Conservation (phyloP, 2,797 vertebrate genomes). For the Orientallactaga sibirica region DNA sequence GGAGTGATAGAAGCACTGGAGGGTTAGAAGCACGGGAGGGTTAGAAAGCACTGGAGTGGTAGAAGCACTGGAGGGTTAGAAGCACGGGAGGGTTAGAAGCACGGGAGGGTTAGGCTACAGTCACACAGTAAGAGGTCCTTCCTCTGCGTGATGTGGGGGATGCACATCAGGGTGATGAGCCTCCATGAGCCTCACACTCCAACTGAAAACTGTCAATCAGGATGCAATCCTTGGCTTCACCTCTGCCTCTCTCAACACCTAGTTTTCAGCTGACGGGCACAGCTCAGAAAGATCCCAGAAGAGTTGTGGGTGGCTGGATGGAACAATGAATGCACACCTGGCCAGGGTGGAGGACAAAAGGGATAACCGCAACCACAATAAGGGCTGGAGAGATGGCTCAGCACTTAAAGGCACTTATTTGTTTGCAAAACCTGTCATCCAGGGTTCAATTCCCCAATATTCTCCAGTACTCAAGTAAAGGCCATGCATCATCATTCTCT, state of each 20-base stretch:
- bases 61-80: too few relatives aligned
- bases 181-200: neutral
- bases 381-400: neutral
- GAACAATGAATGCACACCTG: neutral
- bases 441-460: too few relatives aligned
- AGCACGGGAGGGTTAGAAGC: neutral
- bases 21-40: too few relatives aligned
- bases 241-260: too few relatives aligned
- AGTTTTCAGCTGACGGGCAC: neutral
- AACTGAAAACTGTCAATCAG: fast-evolving
- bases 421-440: too few relatives aligned
- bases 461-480: too few relatives aligned
- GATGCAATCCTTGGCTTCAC: neutral
- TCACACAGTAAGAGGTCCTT: neutral
- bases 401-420: too few relatives aligned
- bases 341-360: neutral
- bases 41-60: too few relatives aligned
- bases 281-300: fast-evolving
- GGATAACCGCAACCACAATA: fast-evolving
- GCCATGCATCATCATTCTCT: neutral
- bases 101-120: neutral
- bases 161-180: neutral
- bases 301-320: fast-evolving
- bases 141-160: too few relatives aligned
- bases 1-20: too few relatives aligned